Evolutionary conservation across 2,797 vertebrate genomes (phyloP), one percentile per base, ranked within the genome.

Genomic region (Silurus aristotelis): DNA sequence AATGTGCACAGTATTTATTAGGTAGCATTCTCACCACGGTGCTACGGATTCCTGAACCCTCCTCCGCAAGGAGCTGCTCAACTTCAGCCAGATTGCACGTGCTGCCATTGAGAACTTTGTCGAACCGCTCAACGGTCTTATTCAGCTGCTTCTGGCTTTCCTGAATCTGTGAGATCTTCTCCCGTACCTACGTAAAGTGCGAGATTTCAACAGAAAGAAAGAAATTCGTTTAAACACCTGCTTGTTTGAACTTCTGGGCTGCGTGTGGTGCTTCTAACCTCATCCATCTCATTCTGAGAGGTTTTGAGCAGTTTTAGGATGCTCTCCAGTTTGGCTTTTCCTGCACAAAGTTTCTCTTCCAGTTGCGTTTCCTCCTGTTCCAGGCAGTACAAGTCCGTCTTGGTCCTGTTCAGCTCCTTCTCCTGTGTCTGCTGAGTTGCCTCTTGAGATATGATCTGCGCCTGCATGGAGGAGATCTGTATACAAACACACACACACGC

Each of bases 251-350:
- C 48, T 10, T 52, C 48, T 52, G 48, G 48, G 6, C 4, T 58
- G 46, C 80, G 64, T 73, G 79, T 63, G 48, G 19, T 19, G 38
- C 46, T 66, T 55, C 56, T 88, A 89, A 99, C 98, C 98, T 99
- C 97, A 89, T 94, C 96, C 91, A 99, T 97, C 92, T 99, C 98
- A 0, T 98, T 97, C 87, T 99, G 97, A 0, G 98, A 99, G 87
- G 96, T 96, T 89, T 95, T 96, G 73, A 99, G 93, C 1, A 98
- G 98, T 88, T 97, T 98, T 17, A 97, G 92, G 84, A 99, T 97
- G 87, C 97, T 97, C 88, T 99, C 97, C 78, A 99, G 95, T 88
- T 98, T 97, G 61, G 95, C 95, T 1, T 95, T 96, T 22, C 97
- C 97, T 0, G 97, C 96, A 85, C 95, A 94, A 86, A 99, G 94